These are phyloP conservation scores for Furcifer pardalis DNA, from an alignment of 2,797 vertebrate species.

Conservation along the genomic window DNA sequence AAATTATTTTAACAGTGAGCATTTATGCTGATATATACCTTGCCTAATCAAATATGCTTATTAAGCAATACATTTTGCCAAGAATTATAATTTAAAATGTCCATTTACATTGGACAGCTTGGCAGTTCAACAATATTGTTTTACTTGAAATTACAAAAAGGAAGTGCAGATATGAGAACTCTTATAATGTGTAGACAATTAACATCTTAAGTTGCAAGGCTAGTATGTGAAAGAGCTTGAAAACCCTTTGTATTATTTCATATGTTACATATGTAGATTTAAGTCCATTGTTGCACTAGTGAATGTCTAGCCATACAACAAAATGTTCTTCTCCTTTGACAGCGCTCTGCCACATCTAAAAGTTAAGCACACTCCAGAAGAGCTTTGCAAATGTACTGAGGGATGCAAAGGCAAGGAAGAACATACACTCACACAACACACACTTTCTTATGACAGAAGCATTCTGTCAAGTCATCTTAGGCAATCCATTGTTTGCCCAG, in stretches of 20 bases:
- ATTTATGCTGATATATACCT: conserved; percentile 41
- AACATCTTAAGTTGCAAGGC: not conserved
- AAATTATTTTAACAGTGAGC: conserved; percentile 52
- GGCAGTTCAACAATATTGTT: conserved; percentile 22
- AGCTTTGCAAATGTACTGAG: not conserved
- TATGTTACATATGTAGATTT: not conserved
- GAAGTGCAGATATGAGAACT: not conserved
- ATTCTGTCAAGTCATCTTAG: not conserved
- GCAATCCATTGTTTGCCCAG: not conserved
- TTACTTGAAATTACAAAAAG: conserved; percentile 24
- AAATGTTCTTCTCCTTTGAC: not conserved
- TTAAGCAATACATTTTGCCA: conserved; percentile 23
- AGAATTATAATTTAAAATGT: conserved; percentile 22
- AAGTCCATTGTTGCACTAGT: not conserved
- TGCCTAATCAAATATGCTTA: conserved; percentile 35
- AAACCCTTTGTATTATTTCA: not conserved
- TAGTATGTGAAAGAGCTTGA: conserved; percentile 21
- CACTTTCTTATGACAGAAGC: not conserved
- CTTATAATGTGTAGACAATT: not conserved
- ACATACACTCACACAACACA: not conserved
- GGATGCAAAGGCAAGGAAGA: not conserved
- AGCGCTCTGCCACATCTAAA: not conserved
- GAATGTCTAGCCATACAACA: not conserved
- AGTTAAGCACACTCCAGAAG: not conserved
- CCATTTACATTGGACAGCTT: conserved; percentile 20